Conservation (phyloP, 1,140 invertebrate species). For the Aphaenogaster ashmeadi region DNA sequence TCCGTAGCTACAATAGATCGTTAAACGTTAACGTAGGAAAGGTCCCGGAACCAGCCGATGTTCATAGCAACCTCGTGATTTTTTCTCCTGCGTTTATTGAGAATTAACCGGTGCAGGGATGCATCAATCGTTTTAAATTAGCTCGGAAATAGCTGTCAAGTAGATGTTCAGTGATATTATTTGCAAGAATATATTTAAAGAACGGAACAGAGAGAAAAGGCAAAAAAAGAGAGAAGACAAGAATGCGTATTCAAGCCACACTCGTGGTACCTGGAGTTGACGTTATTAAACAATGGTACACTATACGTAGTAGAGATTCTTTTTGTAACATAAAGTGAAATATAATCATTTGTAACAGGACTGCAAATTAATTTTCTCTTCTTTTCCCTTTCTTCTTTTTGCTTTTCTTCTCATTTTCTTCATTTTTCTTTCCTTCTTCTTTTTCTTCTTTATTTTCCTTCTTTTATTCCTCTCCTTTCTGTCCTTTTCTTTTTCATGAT, state of each 20-base stretch:
- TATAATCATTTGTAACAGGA: slow-evolving; percentile 83
- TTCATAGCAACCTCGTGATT: slow-evolving; percentile 32
- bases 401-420: too few species aligned
- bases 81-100: slow-evolving; percentile 50
- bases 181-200: slow-evolving; percentile 44
- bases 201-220: background rate
- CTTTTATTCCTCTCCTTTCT: background rate
- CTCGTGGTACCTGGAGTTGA: slow-evolving; percentile 56
- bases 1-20: slow-evolving; percentile 47
- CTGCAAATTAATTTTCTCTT: slow-evolving; percentile 1
- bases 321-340: slow-evolving; percentile 83
- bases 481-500: background rate
- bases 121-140: slow-evolving; percentile 64
- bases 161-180: slow-evolving; percentile 74
- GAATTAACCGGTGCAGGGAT: slow-evolving; percentile 6
- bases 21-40: slow-evolving; percentile 47
- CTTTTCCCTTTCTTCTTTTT: background rate
- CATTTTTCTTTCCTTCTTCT: background rate
- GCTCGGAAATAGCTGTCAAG: slow-evolving; percentile 63
- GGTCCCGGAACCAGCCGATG: background rate
- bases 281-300: slow-evolving; percentile 67
- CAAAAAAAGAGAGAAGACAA: background rate
- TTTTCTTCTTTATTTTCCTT: background rate
- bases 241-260: slow-evolving; percentile 53
- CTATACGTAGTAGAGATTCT: slow-evolving; percentile 75